phyloP scores from a whole-genome alignment of 2,888 invertebrate species.

The Nymphalis polychloros region DNA sequence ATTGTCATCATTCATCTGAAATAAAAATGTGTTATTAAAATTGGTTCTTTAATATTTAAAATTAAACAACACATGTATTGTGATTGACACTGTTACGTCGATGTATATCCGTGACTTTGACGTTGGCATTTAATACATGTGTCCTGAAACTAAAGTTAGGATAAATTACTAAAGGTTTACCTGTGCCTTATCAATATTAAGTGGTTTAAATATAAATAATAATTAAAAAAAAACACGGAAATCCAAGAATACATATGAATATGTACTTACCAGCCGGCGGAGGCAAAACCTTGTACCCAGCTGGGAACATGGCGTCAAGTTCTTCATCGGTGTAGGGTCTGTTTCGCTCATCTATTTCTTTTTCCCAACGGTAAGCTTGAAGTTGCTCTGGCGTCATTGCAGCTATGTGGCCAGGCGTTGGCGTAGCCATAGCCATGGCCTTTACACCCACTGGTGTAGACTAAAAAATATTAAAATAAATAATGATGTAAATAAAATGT shows the following conservation, averaged over 20 bases:
- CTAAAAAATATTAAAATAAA: conserved; percentile 43
- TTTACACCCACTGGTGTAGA: conserved; percentile 94
- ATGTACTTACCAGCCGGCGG: conserved; percentile 90
- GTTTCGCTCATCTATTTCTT: conserved; percentile 99
- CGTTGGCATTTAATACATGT: conserved; percentile 69
- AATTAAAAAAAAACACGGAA: conserved; percentile 33
- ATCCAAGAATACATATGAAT: conserved; percentile 33
- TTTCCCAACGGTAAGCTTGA: conserved; percentile 98
- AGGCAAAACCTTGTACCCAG: conserved; percentile 97
- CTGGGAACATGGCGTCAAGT: conserved; percentile 97
- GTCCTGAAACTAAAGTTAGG: conserved; percentile 76
- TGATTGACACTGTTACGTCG: conserved; percentile 46
- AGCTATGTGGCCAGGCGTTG: conserved; percentile 96
- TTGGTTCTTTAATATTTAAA: conserved; percentile 51
- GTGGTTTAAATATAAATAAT: conserved; percentile 18
- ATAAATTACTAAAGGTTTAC: conserved; percentile 71
- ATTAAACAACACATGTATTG: conserved; percentile 66
- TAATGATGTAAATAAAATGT: no score
- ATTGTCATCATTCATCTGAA: conserved; percentile 78
- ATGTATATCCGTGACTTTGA: conserved; percentile 54
- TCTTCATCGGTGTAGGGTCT: conserved; percentile 98
- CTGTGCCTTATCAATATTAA: conserved; percentile 41
- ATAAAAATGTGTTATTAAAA: conserved; percentile 74
- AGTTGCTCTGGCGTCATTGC: conserved; percentile 99
- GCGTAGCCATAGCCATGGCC: conserved; percentile 99